Evolutionary conservation across 2,797 vertebrate species (phyloP).

Genomic region (Crenuchus spilurus): DNA sequence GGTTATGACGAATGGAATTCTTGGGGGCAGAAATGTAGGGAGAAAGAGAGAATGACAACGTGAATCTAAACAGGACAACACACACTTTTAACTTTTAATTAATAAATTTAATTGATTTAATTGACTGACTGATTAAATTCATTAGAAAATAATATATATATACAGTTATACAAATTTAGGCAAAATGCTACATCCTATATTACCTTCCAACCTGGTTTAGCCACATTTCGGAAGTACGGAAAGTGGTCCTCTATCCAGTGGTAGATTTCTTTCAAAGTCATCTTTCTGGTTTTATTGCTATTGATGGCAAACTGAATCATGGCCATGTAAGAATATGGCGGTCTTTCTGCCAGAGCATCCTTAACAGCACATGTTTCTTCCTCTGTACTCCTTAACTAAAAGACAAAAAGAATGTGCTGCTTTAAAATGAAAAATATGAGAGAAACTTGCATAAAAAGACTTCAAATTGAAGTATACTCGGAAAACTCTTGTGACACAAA

Average conservation of each 20-base stretch:
- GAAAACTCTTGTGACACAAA: too few species aligned
- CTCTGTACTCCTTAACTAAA: constrained; percentile 33
- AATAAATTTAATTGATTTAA: too few species aligned
- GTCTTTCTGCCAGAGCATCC: constrained; percentile 79
- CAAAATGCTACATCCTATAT: background rate
- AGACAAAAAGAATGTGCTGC: background rate
- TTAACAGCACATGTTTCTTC: constrained; percentile 36
- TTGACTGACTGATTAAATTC: too few species aligned
- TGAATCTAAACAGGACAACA: too few species aligned
- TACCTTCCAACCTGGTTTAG: constrained; percentile 98
- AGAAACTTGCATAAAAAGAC: too few species aligned
- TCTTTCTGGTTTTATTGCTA: constrained; percentile 84
- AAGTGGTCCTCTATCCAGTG: constrained; percentile 96
- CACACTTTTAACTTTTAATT: too few species aligned
- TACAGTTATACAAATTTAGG: too few species aligned
- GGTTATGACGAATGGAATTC: constrained; percentile 97
- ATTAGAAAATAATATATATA: too few species aligned
- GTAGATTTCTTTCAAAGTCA: constrained; percentile 97
- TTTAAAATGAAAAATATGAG: constrained; percentile 10
- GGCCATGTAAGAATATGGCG: constrained; percentile 97
- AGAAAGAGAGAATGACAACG: background rate
- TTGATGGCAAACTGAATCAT: constrained; percentile 99
- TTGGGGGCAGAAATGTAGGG: constrained; percentile 60
- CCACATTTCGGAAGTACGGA: constrained; percentile 90
- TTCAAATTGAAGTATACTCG: too few species aligned